A percentile compares a stretch with the other conserved stretches of the same genome.
These are phyloP conservation scores for Lates japonicus DNA, from an alignment of 2,797 vertebrate genomes.

Conservation along the genomic window DNA sequence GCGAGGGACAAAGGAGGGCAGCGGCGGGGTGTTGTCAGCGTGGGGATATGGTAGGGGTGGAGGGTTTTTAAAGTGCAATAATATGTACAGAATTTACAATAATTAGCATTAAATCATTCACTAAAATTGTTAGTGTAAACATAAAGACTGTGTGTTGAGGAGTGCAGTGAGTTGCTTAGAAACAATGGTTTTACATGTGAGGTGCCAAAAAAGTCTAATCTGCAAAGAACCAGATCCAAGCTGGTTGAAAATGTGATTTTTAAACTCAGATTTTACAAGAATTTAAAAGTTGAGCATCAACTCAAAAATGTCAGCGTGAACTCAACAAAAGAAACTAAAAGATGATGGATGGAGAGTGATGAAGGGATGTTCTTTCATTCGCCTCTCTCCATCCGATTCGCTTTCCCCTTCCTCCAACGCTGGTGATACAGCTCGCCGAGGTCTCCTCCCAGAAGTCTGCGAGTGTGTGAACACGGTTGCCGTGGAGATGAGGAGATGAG, in stretches of 20 bases:
- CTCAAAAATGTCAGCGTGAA: slow-evolving; percentile 47
- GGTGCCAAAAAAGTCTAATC: slow-evolving; percentile 21
- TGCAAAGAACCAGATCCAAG: slow-evolving; percentile 34
- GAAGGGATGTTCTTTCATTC: slow-evolving; percentile 58
- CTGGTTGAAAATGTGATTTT: slow-evolving; percentile 28
- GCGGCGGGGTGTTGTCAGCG: slow-evolving; percentile 1
- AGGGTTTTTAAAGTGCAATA: slow-evolving; percentile 19
- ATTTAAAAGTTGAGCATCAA: slow-evolving; percentile 44
- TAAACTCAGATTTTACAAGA: slow-evolving; percentile 32
- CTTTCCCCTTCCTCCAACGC: slow-evolving; percentile 64
- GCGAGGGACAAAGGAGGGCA: slow-evolving; percentile 23
- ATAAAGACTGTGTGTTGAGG: not conserved
- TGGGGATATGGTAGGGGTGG: not conserved
- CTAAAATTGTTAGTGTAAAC: not conserved
- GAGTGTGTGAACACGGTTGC: slow-evolving; percentile 80
- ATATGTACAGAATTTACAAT: slow-evolving; percentile 24
- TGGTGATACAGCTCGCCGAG: slow-evolving; percentile 57
- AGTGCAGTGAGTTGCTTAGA: not conserved
- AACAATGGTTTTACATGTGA: slow-evolving; percentile 4
- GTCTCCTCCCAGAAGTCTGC: slow-evolving; percentile 75
- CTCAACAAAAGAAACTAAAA: slow-evolving; percentile 46
- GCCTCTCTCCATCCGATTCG: slow-evolving; percentile 65
- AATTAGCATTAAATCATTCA: slow-evolving; percentile 9
- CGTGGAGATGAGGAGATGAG: slow-evolving; percentile 79
- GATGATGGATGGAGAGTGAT: slow-evolving; percentile 48